Evolutionary conservation across 2,888 invertebrate genomes (phyloP), one percentile per base, ranked within the genome.

Genomic region (Clanis bilineata): DNA sequence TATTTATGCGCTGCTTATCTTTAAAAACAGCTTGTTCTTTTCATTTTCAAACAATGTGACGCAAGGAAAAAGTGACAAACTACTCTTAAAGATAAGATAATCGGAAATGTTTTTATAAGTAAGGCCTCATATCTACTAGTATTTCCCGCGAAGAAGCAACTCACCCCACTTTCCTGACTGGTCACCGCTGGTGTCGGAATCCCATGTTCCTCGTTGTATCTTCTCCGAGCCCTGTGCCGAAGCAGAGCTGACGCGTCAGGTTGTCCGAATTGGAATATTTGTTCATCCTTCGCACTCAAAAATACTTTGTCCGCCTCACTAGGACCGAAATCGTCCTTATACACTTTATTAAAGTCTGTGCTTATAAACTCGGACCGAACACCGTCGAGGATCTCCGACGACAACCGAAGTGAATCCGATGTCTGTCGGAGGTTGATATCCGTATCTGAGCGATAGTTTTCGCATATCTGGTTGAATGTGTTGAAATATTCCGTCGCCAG

Each of bases 241-340:
- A 93, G 90, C 78, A 93, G 83, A 79, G 89, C 94, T 73, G 91
- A 88, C 18, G 92, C 90, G 56, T 92, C 92, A 1, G 95, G 95
- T 73, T 95, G 95, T 64, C 95, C 95, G 45, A 92, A 92, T 69
- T 86, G 86, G 63, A 91, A 92, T 65, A 90, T 80, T 72, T 86
- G 87, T 28, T 91, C 88, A 18, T 90, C 90, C 56, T 85, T 86
- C 9, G 76, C 82, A 64, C 69, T 73, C 41, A 84, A 56, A 56
- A 87, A 85, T 80, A 83, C 83, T 63, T 82, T 90, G 85, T 95
- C 83, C 69, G 63, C 41, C 22, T 73, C 65, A 70, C 64, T 63
- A 41, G 64, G 75, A 23, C 74, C 75, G 58, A 32, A 51, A 77
- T 80, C 61, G 69, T 80, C 62, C 73, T 76, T 61, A 65, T 74